phyloP scores from a whole-genome alignment of 2,113 vertebrate species.

The Arenaria interpres region DNA sequence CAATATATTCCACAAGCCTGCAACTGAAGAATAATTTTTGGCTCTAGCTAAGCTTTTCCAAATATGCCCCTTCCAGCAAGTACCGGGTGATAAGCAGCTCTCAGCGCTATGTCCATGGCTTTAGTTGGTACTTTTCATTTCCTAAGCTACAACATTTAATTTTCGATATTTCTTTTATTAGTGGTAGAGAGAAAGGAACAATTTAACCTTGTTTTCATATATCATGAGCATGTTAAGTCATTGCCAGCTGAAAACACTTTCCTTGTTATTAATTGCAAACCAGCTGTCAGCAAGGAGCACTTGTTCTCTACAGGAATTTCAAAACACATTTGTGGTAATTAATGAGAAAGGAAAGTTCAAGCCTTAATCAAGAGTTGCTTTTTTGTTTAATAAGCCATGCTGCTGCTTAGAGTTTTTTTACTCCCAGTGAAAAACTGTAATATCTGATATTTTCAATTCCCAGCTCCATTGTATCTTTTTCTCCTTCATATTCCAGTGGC shows the following conservation, averaged over 20 bases:
- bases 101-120: not conserved
- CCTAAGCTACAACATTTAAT: not conserved
- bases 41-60: not conserved
- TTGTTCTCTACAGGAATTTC: slow-evolving; percentile 14
- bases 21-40: not conserved
- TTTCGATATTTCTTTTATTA: not conserved
- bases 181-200: not conserved
- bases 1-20: not conserved
- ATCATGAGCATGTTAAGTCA: not conserved
- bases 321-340: not conserved
- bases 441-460: not conserved
- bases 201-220: slow-evolving; percentile 23
- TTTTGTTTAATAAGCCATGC: not conserved
- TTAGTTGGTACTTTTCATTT: not conserved
- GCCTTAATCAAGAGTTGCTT: not conserved
- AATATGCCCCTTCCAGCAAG: not conserved
- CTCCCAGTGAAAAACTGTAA: not conserved
- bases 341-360: not conserved
- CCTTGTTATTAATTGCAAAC: slow-evolving; percentile 32
- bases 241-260: slow-evolving; percentile 15
- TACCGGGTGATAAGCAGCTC: not conserved
- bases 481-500: not conserved
- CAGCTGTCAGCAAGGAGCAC: slow-evolving; percentile 27
- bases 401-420: not conserved
- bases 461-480: not conserved